Evolutionary conservation across 2,888 invertebrate genomes (phyloP).

Genomic region (Cantharis lateralis): DNA sequence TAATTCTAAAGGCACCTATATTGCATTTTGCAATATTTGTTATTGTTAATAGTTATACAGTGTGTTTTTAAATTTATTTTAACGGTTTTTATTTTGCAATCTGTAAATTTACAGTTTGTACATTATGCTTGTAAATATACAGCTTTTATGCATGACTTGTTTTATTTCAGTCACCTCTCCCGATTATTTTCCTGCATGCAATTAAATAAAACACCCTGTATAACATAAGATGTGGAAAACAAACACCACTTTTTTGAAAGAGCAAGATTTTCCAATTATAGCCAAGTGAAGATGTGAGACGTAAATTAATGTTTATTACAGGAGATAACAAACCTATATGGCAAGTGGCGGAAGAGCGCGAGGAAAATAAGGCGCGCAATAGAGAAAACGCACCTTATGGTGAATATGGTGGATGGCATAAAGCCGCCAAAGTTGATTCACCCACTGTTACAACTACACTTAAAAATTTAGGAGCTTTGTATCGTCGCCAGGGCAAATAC

Average conservation of each 20-base stretch:
- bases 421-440: conserved; percentile 96
- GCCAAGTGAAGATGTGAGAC: not conserved
- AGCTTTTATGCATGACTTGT: conserved; percentile 39
- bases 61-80: conserved; percentile 28
- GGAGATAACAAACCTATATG: conserved; percentile 95
- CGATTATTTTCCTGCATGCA: conserved; percentile 27
- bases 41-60: conserved; percentile 29
- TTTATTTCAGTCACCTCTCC: conserved; percentile 37
- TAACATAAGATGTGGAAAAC: conserved; percentile 24
- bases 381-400: conserved; percentile 89
- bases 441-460: conserved; percentile 97
- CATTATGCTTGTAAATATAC: conserved; percentile 42
- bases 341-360: conserved; percentile 98
- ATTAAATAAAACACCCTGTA: conserved; percentile 37
- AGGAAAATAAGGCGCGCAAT: conserved; percentile 90
- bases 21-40: not conserved
- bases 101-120: conserved; percentile 29
- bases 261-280: not conserved
- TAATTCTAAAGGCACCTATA: not conserved
- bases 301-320: conserved; percentile 45
- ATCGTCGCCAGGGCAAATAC: conserved; percentile 97
- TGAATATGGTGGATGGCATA: conserved; percentile 96
- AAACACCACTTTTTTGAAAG: not conserved
- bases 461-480: conserved; percentile 97
- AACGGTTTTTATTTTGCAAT: conserved; percentile 6